phyloP scores from a whole-genome alignment of 1,140 invertebrate species.

The Ostrea edulis region DNA sequence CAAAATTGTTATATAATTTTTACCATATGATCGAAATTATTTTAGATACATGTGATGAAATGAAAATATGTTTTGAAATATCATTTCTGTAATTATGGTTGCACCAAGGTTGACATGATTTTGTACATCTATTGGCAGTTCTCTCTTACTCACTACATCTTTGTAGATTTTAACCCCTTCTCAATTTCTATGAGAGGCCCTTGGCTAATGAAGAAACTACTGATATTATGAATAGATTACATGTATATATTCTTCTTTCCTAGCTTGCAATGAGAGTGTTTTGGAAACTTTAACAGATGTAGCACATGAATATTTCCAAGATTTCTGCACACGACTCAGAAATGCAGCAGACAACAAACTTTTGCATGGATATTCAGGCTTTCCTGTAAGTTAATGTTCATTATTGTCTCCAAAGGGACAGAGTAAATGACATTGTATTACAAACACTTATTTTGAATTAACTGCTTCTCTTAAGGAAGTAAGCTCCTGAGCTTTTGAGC shows the following conservation, averaged over 20 bases:
- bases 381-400: slow-evolving; percentile 80
- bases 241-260: background rate
- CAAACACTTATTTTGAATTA: too few relatives aligned
- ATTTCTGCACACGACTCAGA: slow-evolving; percentile 81
- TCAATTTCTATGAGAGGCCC: too few relatives aligned
- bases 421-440: too few relatives aligned
- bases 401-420: too few relatives aligned
- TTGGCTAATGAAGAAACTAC: background rate
- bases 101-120: too few relatives aligned
- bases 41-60: too few relatives aligned
- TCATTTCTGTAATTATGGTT: too few relatives aligned
- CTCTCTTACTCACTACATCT: background rate
- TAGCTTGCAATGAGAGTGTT: slow-evolving; percentile 80
- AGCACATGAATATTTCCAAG: slow-evolving; percentile 81
- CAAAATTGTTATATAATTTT: background rate
- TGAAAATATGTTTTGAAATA: too few relatives aligned
- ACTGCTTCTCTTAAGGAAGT: too few relatives aligned
- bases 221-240: background rate
- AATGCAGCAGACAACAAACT: slow-evolving; percentile 80
- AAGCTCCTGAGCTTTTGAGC: too few relatives aligned
- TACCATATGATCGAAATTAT: too few relatives aligned
- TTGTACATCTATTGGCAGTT: background rate
- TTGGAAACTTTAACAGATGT: slow-evolving; percentile 82
- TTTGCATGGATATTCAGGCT: slow-evolving; percentile 78
- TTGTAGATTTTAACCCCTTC: background rate